phyloP scores from a whole-genome alignment of 2,888 invertebrate genomes.

The Stenolophus ochropezus region DNA sequence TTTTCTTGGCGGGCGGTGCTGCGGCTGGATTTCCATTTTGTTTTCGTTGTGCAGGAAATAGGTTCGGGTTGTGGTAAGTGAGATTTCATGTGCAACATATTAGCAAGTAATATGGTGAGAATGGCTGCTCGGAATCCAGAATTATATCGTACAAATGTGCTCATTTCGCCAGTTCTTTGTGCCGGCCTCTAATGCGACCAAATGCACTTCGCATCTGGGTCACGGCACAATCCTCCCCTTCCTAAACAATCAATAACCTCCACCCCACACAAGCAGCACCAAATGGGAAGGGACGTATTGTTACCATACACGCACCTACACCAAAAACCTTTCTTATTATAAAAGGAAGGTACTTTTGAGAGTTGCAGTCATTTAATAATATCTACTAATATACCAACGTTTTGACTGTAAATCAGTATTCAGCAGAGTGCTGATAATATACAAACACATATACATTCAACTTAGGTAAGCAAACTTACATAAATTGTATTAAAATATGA shows the following conservation, averaged over 20 bases:
- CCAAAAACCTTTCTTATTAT: no score
- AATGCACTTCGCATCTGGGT: constrained; percentile 7
- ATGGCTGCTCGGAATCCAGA: neutral
- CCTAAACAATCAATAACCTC: neutral
- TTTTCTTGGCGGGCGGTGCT: no score
- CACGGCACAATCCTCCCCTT: neutral
- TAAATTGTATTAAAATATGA: no score
- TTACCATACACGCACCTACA: no score
- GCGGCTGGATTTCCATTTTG: neutral
- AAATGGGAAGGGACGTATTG: neutral
- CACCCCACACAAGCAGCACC: neutral
- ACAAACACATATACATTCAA: no score
- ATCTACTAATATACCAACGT: no score
- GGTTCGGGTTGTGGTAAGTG: neutral
- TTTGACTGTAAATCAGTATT: no score
- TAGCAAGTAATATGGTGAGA: neutral
- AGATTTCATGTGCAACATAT: neutral
- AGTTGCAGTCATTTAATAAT: no score
- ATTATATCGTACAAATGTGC: constrained; percentile 17
- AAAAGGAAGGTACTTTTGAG: no score
- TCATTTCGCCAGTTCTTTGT: neutral
- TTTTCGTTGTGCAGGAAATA: neutral
- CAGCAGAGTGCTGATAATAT: no score
- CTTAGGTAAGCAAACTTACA: no score
- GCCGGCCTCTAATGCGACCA: neutral